Conservation (phyloP, 37 sponge, comb jelly and placozoan genomes). For the Spongilla lacustris region DNA sequence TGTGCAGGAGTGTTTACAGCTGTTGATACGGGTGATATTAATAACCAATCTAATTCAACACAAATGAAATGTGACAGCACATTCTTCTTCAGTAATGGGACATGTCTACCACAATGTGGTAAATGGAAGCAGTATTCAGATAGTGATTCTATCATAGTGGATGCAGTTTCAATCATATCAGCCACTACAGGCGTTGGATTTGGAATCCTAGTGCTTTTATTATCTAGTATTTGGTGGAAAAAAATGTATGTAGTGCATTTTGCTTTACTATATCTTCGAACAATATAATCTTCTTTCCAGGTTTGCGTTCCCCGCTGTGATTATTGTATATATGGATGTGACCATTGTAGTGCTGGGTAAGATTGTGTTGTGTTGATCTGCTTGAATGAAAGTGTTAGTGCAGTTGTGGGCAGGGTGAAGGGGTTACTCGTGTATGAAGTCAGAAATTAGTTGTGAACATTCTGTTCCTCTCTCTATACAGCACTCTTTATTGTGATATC, state of each 20-base stretch:
- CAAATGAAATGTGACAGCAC: no score
- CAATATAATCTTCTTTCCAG: neutral
- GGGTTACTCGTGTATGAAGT: no score
- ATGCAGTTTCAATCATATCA: neutral
- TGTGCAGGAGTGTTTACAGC: no score
- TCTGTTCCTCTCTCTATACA: neutral
- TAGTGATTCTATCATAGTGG: neutral
- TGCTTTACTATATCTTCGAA: neutral
- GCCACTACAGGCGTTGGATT: neutral
- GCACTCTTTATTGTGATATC: conserved; percentile 29
- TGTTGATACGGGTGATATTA: no score
- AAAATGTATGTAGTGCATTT: conserved; percentile 34
- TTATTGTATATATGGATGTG: neutral
- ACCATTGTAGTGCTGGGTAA: neutral
- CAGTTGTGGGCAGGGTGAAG: no score
- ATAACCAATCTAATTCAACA: no score
- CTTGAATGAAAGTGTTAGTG: no score
- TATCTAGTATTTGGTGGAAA: conserved; percentile 28
- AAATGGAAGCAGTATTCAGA: conserved; percentile 11
- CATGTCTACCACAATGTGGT: conserved; percentile 10
- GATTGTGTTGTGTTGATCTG: neutral
- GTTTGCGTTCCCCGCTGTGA: neutral
- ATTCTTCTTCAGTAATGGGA: neutral
- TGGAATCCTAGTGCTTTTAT: conserved; percentile 29
- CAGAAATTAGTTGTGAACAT: neutral